These are phyloP conservation scores for Sandelia bainsii DNA, from an alignment of 2,797 vertebrate species.

Conservation along the genomic window DNA sequence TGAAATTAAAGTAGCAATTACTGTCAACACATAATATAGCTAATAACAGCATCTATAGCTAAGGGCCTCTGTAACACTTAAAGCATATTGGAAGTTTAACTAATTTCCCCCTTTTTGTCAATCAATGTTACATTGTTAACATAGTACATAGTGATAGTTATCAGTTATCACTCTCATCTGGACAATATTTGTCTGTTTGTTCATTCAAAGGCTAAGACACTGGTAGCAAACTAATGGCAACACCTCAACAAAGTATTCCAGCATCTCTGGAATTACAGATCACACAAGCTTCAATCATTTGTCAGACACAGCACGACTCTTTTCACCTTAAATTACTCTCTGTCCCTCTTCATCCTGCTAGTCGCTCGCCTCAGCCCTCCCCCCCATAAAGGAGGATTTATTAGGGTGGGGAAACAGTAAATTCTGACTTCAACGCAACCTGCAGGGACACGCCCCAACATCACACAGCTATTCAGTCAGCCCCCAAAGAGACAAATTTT, in stretches of 20 bases:
- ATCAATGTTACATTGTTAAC: too few relatives aligned
- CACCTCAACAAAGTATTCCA: not conserved
- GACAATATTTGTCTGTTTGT: not conserved
- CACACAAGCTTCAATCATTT: not conserved
- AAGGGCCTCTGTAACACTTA: not conserved
- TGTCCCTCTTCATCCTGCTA: not conserved
- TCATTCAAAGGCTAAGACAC: not conserved
- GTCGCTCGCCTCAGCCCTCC: not conserved
- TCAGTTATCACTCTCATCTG: not conserved
- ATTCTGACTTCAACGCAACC: slow-evolving; percentile 46
- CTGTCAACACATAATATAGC: slow-evolving; percentile 23
- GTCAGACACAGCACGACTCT: not conserved
- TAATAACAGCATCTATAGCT: slow-evolving; percentile 10
- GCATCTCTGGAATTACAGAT: not conserved
- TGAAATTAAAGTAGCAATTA: slow-evolving; percentile 48
- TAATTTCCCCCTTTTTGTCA: too few relatives aligned
- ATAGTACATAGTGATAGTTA: too few relatives aligned
- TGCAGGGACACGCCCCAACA: slow-evolving; percentile 60
- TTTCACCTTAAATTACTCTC: slow-evolving; percentile 15
- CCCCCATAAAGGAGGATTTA: slow-evolving; percentile 42
- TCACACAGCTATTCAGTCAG: slow-evolving; percentile 49
- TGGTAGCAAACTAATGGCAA: not conserved
- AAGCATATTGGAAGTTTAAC: too few relatives aligned
- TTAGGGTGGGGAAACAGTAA: slow-evolving; percentile 39
- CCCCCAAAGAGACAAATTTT: slow-evolving; percentile 58